A percentile compares a stretch with the other conserved stretches of the same genome.
Evolutionary conservation across 2,113 vertebrate genomes (phyloP).

Genomic region (Anguilla rostrata): DNA sequence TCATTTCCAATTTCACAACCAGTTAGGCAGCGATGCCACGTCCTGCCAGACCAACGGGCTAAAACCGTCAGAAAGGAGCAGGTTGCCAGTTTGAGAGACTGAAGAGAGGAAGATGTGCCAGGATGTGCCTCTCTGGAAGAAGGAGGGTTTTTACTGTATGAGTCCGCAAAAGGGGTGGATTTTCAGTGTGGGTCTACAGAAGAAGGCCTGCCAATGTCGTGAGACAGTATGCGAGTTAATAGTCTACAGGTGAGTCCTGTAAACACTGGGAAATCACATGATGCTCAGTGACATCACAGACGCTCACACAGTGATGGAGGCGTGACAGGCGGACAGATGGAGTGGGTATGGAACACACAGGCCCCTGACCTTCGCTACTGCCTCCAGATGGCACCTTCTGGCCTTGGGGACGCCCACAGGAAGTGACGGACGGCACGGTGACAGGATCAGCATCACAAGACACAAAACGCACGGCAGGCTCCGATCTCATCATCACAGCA

Average conservation of each 20-base stretch:
- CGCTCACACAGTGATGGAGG: not conserved
- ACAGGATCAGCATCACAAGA: not conserved
- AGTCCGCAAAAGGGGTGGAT: not conserved
- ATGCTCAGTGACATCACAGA: not conserved
- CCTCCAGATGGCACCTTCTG: not conserved
- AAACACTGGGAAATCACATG: not conserved
- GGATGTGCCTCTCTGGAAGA: no score
- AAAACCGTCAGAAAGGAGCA: no score
- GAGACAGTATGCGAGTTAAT: not conserved
- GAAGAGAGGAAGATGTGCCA: no score
- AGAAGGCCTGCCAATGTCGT: no score
- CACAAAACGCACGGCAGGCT: not conserved
- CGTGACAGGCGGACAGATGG: not conserved
- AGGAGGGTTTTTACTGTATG: not conserved
- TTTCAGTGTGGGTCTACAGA: not conserved
- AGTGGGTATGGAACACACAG: not conserved
- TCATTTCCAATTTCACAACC: not conserved
- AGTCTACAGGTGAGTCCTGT: not conserved
- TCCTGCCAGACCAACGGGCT: no score
- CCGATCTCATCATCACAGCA: not conserved
- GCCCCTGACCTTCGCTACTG: not conserved
- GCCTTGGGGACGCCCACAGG: not conserved
- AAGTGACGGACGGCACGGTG: not conserved
- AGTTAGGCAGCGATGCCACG: not conserved
- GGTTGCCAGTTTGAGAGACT: no score